These are phyloP conservation scores for Orthosia incerta DNA, from an alignment of 2,888 invertebrate species.

Conservation along the genomic window DNA sequence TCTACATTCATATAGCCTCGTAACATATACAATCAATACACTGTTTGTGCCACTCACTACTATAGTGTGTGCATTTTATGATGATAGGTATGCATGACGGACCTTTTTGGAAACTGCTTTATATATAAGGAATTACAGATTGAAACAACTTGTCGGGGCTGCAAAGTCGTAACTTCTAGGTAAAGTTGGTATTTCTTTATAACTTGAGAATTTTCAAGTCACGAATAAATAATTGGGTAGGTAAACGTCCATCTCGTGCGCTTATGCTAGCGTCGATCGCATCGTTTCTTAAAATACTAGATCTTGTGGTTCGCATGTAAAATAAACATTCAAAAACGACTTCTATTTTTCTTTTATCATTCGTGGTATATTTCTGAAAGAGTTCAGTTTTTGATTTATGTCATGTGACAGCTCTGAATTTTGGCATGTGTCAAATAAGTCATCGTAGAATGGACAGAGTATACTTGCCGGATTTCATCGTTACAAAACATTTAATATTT, in stretches of 20 bases:
- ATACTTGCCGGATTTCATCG: constrained; percentile 67
- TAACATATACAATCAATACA: constrained; percentile 69
- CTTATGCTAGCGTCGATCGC: neutral
- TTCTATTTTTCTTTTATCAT: too few relatives aligned
- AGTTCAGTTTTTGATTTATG: too few relatives aligned
- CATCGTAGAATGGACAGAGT: constrained; percentile 15
- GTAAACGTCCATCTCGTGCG: neutral
- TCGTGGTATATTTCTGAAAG: too few relatives aligned
- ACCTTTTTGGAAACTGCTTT: neutral
- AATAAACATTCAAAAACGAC: too few relatives aligned
- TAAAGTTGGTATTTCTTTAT: neutral
- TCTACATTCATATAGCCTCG: constrained; percentile 66
- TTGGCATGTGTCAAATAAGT: constrained; percentile 13
- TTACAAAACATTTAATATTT: constrained; percentile 68
- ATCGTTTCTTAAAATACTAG: neutral
- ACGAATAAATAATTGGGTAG: neutral
- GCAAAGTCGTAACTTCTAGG: neutral
- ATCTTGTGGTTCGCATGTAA: neutral
- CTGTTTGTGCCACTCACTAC: constrained; percentile 61
- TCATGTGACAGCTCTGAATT: too few relatives aligned
- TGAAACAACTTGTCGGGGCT: neutral
- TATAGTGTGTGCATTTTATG: constrained; percentile 27
- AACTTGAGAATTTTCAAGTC: neutral
- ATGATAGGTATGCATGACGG: constrained; percentile 21
- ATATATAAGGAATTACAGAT: neutral